Percentiles rank a stretch among this genome's conserved stretches.
phyloP scores from a whole-genome alignment of 2,888 invertebrate species.

The Helleia helle region DNA sequence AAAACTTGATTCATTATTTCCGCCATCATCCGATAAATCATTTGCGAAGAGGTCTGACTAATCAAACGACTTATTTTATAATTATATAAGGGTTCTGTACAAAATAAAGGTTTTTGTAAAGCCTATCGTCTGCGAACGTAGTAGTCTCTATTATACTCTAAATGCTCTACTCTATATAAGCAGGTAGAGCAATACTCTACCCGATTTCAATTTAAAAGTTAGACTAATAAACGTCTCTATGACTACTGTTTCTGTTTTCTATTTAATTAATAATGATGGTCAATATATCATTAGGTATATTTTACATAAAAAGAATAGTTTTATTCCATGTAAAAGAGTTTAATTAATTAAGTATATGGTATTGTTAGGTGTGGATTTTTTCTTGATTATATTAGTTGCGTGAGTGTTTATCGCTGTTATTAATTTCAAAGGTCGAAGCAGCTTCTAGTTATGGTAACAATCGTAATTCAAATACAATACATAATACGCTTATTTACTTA shows the following conservation, averaged over 20 bases:
- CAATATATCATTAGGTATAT: no score
- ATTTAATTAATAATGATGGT: no score
- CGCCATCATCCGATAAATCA: conserved; percentile 2
- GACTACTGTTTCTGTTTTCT: no score
- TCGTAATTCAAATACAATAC: background rate
- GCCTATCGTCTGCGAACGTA: no score
- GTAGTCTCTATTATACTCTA: no score
- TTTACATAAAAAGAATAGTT: no score
- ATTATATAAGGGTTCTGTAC: background rate
- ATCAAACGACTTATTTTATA: background rate
- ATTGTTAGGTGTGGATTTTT: background rate
- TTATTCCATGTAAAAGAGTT: background rate
- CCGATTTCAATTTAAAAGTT: no score
- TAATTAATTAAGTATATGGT: background rate
- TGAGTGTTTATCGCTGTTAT: background rate
- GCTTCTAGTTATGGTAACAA: background rate
- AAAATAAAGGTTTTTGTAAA: no score
- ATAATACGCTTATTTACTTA: no score
- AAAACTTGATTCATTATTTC: conserved; percentile 1
- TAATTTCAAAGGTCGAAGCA: conserved; percentile 5
- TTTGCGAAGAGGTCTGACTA: conserved; percentile 1
- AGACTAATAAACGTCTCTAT: no score
- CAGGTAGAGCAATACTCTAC: no score
- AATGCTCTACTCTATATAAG: no score
- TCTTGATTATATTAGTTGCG: background rate